Percentiles rank a stretch among this genome's conserved stretches.
Evolutionary conservation across 2,888 invertebrate genomes (phyloP).

Genomic region (Hyalella azteca): DNA sequence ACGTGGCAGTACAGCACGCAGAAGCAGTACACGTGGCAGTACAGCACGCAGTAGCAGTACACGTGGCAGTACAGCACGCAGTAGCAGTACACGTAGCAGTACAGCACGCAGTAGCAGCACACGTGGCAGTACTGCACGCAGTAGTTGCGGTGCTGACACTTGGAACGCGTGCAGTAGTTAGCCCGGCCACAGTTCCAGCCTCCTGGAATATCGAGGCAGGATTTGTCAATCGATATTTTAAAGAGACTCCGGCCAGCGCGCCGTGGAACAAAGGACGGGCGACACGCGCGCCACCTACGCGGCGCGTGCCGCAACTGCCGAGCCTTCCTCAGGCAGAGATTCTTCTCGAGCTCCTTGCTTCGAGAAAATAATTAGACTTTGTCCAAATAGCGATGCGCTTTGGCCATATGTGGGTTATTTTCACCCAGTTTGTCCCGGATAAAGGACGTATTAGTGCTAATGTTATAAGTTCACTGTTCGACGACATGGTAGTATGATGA

Average conservation of each 20-base stretch:
- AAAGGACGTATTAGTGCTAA: not conserved
- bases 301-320: not conserved
- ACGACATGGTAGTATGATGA: not conserved
- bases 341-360: too few relatives aligned
- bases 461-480: not conserved
- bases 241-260: constrained; percentile 18
- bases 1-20: too few relatives aligned
- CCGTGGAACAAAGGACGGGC: not conserved
- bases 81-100: too few relatives aligned
- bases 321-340: not conserved
- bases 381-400: not conserved
- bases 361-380: too few relatives aligned
- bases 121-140: too few relatives aligned
- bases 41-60: too few relatives aligned
- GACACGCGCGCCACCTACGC: constrained; percentile 17
- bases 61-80: too few relatives aligned
- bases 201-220: constrained; percentile 27
- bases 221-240: constrained; percentile 36
- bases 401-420: not conserved
- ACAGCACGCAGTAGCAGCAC: too few relatives aligned
- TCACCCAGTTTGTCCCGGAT: not conserved
- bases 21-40: too few relatives aligned
- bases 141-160: too few relatives aligned
- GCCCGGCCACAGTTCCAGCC: too few relatives aligned
- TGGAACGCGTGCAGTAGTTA: not conserved